Evolutionary conservation across 2,888 invertebrate species (phyloP).

Genomic region (Linnaemya tessellans): DNA sequence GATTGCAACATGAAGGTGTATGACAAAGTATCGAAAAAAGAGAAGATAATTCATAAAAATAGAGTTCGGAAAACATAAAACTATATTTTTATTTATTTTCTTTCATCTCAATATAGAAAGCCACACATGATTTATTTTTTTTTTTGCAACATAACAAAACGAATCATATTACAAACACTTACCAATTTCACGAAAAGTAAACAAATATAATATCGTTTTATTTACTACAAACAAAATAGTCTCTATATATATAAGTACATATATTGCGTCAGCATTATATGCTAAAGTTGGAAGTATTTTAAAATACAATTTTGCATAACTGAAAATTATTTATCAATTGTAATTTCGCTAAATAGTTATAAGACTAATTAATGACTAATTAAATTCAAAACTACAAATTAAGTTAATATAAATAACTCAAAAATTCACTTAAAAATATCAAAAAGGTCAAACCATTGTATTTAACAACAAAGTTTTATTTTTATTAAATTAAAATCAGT

Average conservation of each 20-base stretch:
- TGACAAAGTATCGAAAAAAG: slow-evolving; percentile 1
- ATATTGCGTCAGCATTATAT: not conserved
- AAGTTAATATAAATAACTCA: too few species aligned
- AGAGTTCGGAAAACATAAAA: slow-evolving; percentile 6
- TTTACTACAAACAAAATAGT: not conserved
- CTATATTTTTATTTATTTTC: not conserved
- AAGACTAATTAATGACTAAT: not conserved
- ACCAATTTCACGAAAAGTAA: not conserved
- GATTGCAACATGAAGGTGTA: slow-evolving; percentile 6
- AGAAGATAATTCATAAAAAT: slow-evolving; percentile 6
- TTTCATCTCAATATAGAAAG: not conserved
- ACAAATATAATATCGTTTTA: not conserved
- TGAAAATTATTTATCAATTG: not conserved
- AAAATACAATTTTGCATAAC: not conserved
- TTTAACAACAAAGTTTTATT: not conserved
- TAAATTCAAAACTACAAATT: not conserved
- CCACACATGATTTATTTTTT: not conserved
- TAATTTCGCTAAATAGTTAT: not conserved
- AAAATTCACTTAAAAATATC: too few species aligned
- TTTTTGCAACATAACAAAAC: not conserved
- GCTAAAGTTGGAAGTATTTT: not conserved
- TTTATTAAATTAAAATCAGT: too few species aligned
- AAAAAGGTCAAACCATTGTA: not conserved
- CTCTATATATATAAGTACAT: not conserved
- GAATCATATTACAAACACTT: not conserved